Conservation (phyloP, 2,888 invertebrate species). For the Anthophora plumipes region DNA sequence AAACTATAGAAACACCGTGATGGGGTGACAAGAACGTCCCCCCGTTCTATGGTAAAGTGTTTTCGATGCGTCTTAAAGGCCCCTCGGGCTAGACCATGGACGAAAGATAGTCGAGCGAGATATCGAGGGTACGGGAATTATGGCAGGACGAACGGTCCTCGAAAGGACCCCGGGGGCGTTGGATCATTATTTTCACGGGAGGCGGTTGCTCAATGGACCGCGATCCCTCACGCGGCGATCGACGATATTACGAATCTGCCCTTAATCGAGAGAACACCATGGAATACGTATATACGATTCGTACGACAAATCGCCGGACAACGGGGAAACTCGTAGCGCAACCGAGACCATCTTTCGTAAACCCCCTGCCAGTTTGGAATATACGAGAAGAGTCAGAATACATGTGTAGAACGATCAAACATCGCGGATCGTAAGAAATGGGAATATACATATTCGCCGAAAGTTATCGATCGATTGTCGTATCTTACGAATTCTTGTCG, state of each 20-base stretch:
- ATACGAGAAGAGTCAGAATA: slow-evolving; percentile 29
- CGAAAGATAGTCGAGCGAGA: slow-evolving; percentile 40
- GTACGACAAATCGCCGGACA: slow-evolving; percentile 61
- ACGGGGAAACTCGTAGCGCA: slow-evolving; percentile 25
- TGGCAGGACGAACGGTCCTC: slow-evolving; percentile 62
- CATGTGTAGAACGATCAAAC: slow-evolving; percentile 31
- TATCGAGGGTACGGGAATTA: slow-evolving; percentile 69
- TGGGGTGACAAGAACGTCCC: slow-evolving; percentile 2
- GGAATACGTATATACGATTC: slow-evolving; percentile 53
- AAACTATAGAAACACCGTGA: slow-evolving; percentile 21
- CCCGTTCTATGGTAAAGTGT: slow-evolving; percentile 51
- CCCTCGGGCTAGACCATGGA: slow-evolving; percentile 41
- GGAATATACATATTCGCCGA: not conserved
- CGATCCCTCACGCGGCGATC: slow-evolving; percentile 71
- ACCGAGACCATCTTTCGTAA: not conserved
- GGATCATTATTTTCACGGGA: slow-evolving; percentile 78
- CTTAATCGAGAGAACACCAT: slow-evolving; percentile 68
- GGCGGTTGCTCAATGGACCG: slow-evolving; percentile 75
- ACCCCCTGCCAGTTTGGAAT: slow-evolving; percentile 22
- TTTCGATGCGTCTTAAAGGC: slow-evolving; percentile 60
- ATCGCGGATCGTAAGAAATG: slow-evolving; percentile 25
- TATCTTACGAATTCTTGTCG: not conserved
- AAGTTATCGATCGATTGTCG: not conserved
- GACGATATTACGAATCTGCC: slow-evolving; percentile 73
- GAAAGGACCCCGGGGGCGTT: slow-evolving; percentile 67